Evolutionary conservation across 53 echinoderm and acorn worm genomes (phyloP).

Genomic region (Luidia sarsii): DNA sequence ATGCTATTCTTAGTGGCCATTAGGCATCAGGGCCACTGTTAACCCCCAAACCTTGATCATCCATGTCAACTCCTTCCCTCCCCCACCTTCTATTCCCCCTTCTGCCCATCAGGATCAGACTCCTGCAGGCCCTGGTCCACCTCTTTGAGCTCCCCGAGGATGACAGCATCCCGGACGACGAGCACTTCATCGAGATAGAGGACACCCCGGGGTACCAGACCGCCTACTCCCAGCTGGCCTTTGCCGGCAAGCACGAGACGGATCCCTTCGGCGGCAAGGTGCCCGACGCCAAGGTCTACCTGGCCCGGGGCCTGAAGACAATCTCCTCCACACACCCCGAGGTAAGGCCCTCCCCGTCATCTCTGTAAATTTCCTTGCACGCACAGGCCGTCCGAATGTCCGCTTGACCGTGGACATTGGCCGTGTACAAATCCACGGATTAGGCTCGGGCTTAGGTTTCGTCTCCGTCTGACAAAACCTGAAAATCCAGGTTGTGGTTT

Average conservation of each 20-base stretch:
- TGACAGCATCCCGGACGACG: constrained; percentile 88
- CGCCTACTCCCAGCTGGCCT: constrained; percentile 88
- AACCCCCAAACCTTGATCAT: too few relatives aligned
- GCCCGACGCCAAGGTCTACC: constrained; percentile 75
- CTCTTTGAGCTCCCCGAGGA: constrained; percentile 94
- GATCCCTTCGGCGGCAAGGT: constrained; percentile 84
- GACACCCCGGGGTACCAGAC: constrained; percentile 95
- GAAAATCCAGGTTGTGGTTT: too few relatives aligned
- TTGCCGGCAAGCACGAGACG: constrained; percentile 80
- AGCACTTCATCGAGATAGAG: constrained; percentile 98
- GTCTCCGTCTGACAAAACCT: too few relatives aligned
- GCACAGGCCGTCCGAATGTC: too few relatives aligned
- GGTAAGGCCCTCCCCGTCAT: constrained; percentile 53
- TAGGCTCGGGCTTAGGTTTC: too few relatives aligned
- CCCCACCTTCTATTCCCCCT: too few relatives aligned
- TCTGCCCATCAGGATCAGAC: constrained; percentile 60
- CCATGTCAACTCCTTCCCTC: too few relatives aligned
- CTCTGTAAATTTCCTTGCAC: too few relatives aligned
- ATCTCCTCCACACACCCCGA: constrained; percentile 75
- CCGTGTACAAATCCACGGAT: too few relatives aligned
- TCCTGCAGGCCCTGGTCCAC: constrained; percentile 89
- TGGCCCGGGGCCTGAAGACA: constrained; percentile 82
- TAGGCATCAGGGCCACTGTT: too few relatives aligned
- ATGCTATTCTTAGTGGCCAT: too few relatives aligned
- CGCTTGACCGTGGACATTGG: too few relatives aligned